Base-by-base conservation (phyloP, 2,797 vertebrate species). In the Esox lucius region DNA sequence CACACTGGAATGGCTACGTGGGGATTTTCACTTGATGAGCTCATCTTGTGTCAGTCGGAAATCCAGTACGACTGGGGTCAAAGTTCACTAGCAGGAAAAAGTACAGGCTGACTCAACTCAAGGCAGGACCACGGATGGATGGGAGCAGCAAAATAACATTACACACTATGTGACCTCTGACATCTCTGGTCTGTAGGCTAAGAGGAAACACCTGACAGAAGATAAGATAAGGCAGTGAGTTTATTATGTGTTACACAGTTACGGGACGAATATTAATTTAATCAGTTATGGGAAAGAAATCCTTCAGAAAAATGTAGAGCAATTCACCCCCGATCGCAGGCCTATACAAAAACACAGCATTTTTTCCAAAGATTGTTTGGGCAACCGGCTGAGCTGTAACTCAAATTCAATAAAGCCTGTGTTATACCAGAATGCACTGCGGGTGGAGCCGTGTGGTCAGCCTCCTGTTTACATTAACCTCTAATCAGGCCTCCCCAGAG, bases 381-480 rank as follows among this genome's bases (percentile, higher is more conserved):
- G 80, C 53, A 78, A 82, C 85, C 84, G 80, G 84, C 84, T 74
- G 82, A 88, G 87, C 85, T 64, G 75, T 66, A 78, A 86, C 80
- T 91, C 84, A 87, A 90, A 86, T 89, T 89, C 85, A 87, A 84
- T 87, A 77, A 80, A 87, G 90, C 86, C 89, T 85, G 87, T 83
- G 86, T 85, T 88, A 68, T 93, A 90, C 92, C 92, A 91, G 87
- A 84, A 91, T 92, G 91, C 91, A 90, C 73, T 88, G 86, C 88
- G 76, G 81, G 82, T 67, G 78, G 86, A 92, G 89, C 85, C 88
- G 80, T 90, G 87, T 83, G 90, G 92, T 91, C 87, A 90, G 87
- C 87, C 87, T 84, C 81, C 81, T 94, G 92, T 94, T 94, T 93
- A 93, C 90, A 92, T 92, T 92, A 91, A 89, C 85, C 88, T 92